Percentiles rank a stretch among this genome's conserved stretches.
Evolutionary conservation across 2,888 invertebrate genomes (phyloP).

Genomic region (Rhagonycha fulva): DNA sequence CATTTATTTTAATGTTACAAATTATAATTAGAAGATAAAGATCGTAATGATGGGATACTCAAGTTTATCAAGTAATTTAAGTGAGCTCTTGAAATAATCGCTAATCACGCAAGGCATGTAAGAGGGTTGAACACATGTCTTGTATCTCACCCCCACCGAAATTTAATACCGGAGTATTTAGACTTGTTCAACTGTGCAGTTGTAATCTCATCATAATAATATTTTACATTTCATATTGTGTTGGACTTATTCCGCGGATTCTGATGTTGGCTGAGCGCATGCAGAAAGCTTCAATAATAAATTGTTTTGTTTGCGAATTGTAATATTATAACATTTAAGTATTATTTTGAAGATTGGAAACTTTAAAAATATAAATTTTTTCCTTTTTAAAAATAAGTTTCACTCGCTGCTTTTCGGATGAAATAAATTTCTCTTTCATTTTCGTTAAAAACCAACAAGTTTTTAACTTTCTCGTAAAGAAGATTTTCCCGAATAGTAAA

Average conservation of each 20-base stretch:
- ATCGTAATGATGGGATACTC: constrained; percentile 22
- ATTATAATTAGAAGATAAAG: constrained; percentile 28
- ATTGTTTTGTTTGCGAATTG: constrained; percentile 26
- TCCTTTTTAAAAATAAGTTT: not conserved
- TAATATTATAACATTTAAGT: constrained; percentile 4
- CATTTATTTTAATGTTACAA: constrained; percentile 21
- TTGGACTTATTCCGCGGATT: constrained; percentile 48
- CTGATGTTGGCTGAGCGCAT: constrained; percentile 27
- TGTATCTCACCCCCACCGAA: constrained; percentile 48
- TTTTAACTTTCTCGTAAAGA: not conserved
- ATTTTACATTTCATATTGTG: constrained; percentile 58
- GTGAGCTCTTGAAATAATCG: constrained; percentile 31
- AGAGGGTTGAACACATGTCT: constrained; percentile 39
- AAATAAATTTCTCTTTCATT: not conserved
- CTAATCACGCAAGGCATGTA: constrained; percentile 29
- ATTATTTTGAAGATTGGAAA: not conserved
- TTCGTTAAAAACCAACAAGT: not conserved
- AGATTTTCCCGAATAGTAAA: not conserved
- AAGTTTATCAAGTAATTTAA: constrained; percentile 25
- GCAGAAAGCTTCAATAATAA: constrained; percentile 23
- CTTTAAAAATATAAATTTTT: not conserved
- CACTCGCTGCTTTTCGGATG: not conserved
- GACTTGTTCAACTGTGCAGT: constrained; percentile 66
- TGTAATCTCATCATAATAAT: constrained; percentile 72
- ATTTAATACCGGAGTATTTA: constrained; percentile 53